Percentiles rank a stretch among this genome's conserved stretches.
These are phyloP conservation scores for Vulpes ferrilata DNA, from an alignment of 2,113 vertebrate genomes.

Conservation along the genomic window DNA sequence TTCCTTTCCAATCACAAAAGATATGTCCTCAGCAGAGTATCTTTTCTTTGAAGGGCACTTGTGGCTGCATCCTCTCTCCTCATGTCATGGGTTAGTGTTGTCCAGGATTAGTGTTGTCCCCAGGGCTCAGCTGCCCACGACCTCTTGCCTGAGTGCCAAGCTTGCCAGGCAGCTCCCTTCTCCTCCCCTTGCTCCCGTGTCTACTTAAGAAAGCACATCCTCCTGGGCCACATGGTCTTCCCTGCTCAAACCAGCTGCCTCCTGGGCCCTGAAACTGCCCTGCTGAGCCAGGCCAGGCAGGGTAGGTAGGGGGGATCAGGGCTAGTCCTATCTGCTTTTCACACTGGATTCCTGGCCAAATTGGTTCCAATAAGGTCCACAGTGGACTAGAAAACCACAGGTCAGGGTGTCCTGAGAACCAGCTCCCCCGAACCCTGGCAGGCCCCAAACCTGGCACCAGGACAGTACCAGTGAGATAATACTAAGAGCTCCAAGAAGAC, in stretches of 20 bases:
- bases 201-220: background rate
- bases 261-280: background rate
- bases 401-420: background rate
- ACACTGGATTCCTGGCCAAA: background rate
- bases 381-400: background rate
- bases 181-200: background rate
- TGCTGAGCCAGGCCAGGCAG: background rate
- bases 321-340: background rate
- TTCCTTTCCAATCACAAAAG: background rate
- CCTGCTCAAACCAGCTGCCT: background rate
- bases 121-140: background rate
- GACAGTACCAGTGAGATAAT: background rate
- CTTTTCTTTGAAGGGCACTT: background rate
- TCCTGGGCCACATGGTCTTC: background rate
- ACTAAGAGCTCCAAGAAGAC: background rate
- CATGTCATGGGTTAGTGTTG: background rate
- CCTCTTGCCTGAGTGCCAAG: background rate
- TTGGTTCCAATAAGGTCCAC: background rate
- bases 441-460: background rate
- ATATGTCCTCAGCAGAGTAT: background rate
- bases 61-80: background rate
- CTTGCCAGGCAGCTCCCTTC: background rate
- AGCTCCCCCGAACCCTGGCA: background rate
- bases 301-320: rapidly evolving
- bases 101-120: no score